Percentiles rank a stretch among this genome's conserved stretches.
These are phyloP conservation scores for Oncorhynchus tshawytscha DNA, from an alignment of 2,113 vertebrate genomes.

Conservation along the genomic window DNA sequence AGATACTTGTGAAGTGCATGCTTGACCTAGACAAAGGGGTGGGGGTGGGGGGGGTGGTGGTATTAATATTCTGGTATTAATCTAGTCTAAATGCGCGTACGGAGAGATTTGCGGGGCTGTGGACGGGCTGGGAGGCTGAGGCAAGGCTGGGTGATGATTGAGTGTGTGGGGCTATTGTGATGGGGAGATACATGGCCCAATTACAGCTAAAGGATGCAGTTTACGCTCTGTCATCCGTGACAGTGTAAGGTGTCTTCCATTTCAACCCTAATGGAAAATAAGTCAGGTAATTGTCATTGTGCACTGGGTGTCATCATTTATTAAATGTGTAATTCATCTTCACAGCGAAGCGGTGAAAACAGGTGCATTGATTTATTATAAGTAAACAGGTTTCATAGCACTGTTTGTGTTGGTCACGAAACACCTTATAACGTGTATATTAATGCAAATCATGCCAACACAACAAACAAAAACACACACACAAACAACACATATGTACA, in stretches of 20 bases:
- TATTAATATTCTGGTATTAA: slow-evolving; percentile 71
- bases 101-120: slow-evolving; percentile 33
- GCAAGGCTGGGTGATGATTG: slow-evolving; percentile 60
- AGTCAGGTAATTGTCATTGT: slow-evolving; percentile 82
- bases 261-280: slow-evolving; percentile 69
- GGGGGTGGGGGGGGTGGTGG: not conserved
- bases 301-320: slow-evolving; percentile 72
- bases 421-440: slow-evolving; percentile 21
- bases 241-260: slow-evolving; percentile 70
- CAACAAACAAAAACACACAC: not conserved
- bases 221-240: slow-evolving; percentile 71
- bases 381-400: slow-evolving; percentile 8
- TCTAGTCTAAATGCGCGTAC: slow-evolving; percentile 60
- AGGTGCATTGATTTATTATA: slow-evolving; percentile 65
- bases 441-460: slow-evolving; percentile 2
- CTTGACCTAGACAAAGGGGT: slow-evolving; percentile 14
- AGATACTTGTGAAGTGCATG: slow-evolving; percentile 9
- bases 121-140: slow-evolving; percentile 33
- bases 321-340: slow-evolving; percentile 80
- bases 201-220: slow-evolving; percentile 74
- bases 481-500: slow-evolving; percentile 6
- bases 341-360: slow-evolving; percentile 52
- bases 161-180: slow-evolving; percentile 63
- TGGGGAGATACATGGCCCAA: slow-evolving; percentile 73
- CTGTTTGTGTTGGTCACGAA: slow-evolving; percentile 35